Base-by-base conservation (phyloP, 2,797 vertebrate genomes). In the Tauraco hartlaubi region DNA sequence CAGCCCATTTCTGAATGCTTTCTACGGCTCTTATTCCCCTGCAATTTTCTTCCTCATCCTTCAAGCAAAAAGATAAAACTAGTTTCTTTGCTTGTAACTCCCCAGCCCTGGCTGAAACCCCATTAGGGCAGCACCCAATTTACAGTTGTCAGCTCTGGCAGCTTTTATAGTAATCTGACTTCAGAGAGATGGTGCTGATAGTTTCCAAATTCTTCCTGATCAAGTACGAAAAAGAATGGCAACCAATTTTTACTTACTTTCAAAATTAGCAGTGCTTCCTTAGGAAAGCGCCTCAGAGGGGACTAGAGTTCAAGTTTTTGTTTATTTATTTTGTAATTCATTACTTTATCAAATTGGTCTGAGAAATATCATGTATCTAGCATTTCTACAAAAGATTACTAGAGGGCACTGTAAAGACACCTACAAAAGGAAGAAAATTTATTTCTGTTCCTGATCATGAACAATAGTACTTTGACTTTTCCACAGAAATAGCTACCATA, bases 381-480 rank as follows among this genome's bases (percentile, higher is more conserved):
- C 94, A 96, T 51, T 96, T 96, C 96, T 93, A 62, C 64, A 46
- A 69, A 74, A 85, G 74, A 62, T 73, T 85, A 96, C 95, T 94
- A 96, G 93, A 96, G 96, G 94, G 93, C 95, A 95, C 93, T 96
- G 71, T 93, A 87, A 91, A 97, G 92, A 93, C 92, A 91, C 80
- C 67, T 85, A 87, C 63, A 56, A 59, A 75, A 54, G 74, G 49
- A 69, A 73, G 64, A 73, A 80, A 81, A 92, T 9, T 4, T 44
- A 61, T 78, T 86, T 96, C 85, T 86, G 43, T 86, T 90, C n/a
- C 55, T 85, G 71, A 8, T 1, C 0, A 4, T 28, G 86, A 96
- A 96, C 96, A 96, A 96, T 15, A 89, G 86, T 29, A 87, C 80
- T 93, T 79, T 52, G 92, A 89, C 88, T 95, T 93, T 62, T 55